phyloP scores from a whole-genome alignment of 2,797 vertebrate species.

The Lateolabrax maculatus region DNA sequence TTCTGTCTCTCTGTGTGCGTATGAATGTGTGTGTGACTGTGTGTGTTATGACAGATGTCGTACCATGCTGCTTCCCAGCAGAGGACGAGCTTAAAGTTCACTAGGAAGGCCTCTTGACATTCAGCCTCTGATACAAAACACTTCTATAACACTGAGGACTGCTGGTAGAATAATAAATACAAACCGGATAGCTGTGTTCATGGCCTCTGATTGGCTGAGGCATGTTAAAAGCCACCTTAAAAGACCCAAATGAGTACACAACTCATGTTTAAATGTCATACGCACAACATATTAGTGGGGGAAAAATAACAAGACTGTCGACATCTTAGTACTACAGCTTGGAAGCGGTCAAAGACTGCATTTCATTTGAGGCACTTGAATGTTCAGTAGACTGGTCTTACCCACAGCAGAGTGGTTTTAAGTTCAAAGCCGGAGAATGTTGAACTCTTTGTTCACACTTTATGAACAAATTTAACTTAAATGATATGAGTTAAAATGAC shows the following conservation, averaged over 20 bases:
- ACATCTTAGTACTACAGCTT: neutral
- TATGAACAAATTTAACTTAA: slow-evolving; percentile 12
- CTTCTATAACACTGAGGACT: slow-evolving; percentile 65
- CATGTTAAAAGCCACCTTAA: neutral
- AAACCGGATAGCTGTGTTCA: neutral
- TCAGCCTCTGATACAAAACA: slow-evolving; percentile 67
- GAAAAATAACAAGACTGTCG: neutral
- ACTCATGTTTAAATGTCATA: slow-evolving; percentile 23
- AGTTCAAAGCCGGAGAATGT: slow-evolving; percentile 15
- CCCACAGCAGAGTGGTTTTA: neutral
- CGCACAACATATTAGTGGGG: neutral
- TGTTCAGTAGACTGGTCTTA: neutral
- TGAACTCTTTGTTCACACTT: slow-evolving; percentile 31
- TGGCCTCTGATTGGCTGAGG: slow-evolving; percentile 14
- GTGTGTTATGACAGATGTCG: slow-evolving; percentile 81
- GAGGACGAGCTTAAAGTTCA: slow-evolving; percentile 69
- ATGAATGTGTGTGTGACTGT: slow-evolving; percentile 37
- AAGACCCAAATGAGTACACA: neutral
- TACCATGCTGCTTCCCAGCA: slow-evolving; percentile 76
- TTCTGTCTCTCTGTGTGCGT: slow-evolving; percentile 33
- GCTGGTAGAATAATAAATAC: slow-evolving; percentile 70
- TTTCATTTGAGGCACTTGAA: neutral
- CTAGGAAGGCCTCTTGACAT: slow-evolving; percentile 68
- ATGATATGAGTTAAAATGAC: slow-evolving; percentile 41
- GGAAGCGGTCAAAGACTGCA: neutral